These are phyloP conservation scores for Oscheius onirici DNA, from an alignment of 2,888 invertebrate species.

Conservation along the genomic window DNA sequence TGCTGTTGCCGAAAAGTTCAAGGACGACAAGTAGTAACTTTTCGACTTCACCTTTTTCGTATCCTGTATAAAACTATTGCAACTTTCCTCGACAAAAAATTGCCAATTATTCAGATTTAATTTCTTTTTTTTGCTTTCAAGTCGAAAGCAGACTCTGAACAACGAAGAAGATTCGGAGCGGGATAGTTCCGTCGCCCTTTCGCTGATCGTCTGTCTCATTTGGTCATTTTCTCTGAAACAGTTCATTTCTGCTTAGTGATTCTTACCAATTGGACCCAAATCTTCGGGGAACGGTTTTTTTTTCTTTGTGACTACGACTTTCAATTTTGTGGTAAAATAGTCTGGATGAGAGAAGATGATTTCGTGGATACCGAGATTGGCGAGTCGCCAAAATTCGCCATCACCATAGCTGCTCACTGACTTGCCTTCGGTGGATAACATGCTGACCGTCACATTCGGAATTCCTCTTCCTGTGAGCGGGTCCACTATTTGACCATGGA, in stretches of 20 bases:
- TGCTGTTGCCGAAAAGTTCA: conserved; percentile 7
- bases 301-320: neutral
- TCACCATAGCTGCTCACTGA: conserved; percentile 81
- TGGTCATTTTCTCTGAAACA: too few relatives aligned
- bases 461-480: conserved; percentile 78
- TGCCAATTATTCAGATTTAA: too few relatives aligned
- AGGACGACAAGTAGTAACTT: neutral
- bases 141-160: too few relatives aligned
- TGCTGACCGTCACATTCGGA: conserved; percentile 80
- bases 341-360: conserved; percentile 57
- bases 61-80: too few relatives aligned
- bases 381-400: conserved; percentile 93
- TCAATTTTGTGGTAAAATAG: too few relatives aligned
- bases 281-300: neutral
- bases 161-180: too few relatives aligned
- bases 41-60: too few relatives aligned
- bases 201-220: too few relatives aligned
- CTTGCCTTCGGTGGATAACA: conserved; percentile 83
- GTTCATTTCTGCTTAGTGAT: neutral
- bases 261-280: neutral
- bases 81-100: too few relatives aligned
- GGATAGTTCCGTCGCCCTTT: too few relatives aligned
- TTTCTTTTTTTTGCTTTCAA: too few relatives aligned
- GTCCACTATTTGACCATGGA: conserved; percentile 83
- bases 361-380: conserved; percentile 85